Conservation (phyloP, 2,797 vertebrate genomes). For the Muscicapa striata region DNA sequence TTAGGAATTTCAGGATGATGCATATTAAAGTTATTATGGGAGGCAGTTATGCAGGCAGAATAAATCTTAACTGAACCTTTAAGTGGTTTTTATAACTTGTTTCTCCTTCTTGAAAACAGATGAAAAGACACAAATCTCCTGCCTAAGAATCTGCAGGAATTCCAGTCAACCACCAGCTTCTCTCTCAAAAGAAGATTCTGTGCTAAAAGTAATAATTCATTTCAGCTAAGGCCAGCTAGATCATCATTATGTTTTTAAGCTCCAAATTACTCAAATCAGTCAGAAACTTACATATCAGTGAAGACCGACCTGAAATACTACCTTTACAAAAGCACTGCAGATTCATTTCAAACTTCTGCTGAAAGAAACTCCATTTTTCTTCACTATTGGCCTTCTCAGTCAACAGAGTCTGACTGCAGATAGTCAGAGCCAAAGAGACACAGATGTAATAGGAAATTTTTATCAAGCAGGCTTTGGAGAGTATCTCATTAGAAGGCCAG, state of each 20-base stretch:
- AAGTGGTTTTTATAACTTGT: slow-evolving; percentile 62
- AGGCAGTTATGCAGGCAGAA: slow-evolving; percentile 72
- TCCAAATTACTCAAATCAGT: neutral
- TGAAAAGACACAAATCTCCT: slow-evolving; percentile 36
- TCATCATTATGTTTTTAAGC: neutral
- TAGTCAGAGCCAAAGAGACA: neutral
- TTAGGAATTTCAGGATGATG: slow-evolving; percentile 68
- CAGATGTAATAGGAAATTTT: fast-evolving
- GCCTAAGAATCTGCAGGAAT: slow-evolving; percentile 31
- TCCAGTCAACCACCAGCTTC: slow-evolving; percentile 19
- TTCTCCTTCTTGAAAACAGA: slow-evolving; percentile 63
- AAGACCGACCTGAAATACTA: neutral
- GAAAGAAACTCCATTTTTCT: neutral
- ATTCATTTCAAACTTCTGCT: neutral
- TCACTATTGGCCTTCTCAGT: neutral
- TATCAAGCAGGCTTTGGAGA: neutral
- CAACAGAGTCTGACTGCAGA: neutral
- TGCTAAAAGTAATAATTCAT: neutral
- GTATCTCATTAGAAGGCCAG: neutral
- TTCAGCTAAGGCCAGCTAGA: neutral
- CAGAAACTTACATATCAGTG: neutral
- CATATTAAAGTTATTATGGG: slow-evolving; percentile 73
- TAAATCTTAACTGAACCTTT: slow-evolving; percentile 71
- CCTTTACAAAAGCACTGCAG: neutral
- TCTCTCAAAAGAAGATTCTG: neutral